Evolutionary conservation across 2,888 invertebrate species (phyloP).

Genomic region (Ctenicera cuprea): DNA sequence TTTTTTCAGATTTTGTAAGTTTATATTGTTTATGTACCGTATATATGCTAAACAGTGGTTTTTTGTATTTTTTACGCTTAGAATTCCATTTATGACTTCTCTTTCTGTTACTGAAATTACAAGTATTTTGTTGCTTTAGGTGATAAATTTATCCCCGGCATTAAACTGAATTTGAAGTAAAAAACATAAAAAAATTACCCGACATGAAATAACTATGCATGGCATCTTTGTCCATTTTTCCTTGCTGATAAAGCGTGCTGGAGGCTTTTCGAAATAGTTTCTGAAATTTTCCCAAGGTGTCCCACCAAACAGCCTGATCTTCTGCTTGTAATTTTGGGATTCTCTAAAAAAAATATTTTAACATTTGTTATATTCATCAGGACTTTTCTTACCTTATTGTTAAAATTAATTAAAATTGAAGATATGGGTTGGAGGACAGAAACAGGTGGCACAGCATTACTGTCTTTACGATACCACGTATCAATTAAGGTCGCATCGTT

Average conservation of each 20-base stretch:
- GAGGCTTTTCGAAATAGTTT: constrained; percentile 95
- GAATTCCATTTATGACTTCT: constrained; percentile 96
- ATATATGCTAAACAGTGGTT: constrained; percentile 97
- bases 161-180: too few relatives aligned
- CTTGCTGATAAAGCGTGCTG: constrained; percentile 86
- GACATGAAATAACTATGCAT: constrained; percentile 99
- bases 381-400: constrained; percentile 96
- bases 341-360: constrained; percentile 75
- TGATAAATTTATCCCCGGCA: too few relatives aligned
- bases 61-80: constrained; percentile 94
- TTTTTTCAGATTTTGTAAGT: constrained; percentile 94
- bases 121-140: too few relatives aligned
- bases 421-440: constrained; percentile 98
- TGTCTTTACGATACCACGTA: constrained; percentile 97
- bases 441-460: constrained; percentile 96
- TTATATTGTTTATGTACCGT: constrained; percentile 97
- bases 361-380: too few relatives aligned
- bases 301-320: constrained; percentile 99
- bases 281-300: constrained; percentile 95
- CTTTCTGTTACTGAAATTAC: constrained; percentile 91
- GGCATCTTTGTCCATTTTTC: constrained; percentile 91
- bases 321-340: constrained; percentile 96
- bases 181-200: constrained; percentile 80
- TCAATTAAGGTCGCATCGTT: constrained; percentile 90
- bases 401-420: constrained; percentile 96